A percentile compares a stretch with the other conserved stretches of the same genome.
Conservation (phyloP, 2,888 invertebrate genomes). For the Blera fallax region DNA sequence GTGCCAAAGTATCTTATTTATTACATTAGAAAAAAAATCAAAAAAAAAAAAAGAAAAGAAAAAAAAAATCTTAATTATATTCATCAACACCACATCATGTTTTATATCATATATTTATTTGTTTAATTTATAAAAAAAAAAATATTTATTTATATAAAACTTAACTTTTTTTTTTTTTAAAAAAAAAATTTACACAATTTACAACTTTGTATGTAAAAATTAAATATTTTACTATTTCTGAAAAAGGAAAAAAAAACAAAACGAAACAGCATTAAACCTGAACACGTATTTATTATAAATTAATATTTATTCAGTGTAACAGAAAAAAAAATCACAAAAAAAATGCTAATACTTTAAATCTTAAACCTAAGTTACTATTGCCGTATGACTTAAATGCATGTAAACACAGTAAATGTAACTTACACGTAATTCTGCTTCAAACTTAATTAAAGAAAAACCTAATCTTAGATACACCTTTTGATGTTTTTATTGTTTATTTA, state of each 20-base stretch:
- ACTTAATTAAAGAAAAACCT: conserved; percentile 50
- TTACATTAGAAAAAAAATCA: neutral
- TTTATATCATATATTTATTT: neutral
- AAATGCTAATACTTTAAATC: neutral
- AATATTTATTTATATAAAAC: conserved; percentile 3
- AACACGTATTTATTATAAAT: neutral
- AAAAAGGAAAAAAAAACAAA: neutral
- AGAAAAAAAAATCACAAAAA: neutral
- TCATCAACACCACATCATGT: neutral
- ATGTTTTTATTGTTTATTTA: neutral
- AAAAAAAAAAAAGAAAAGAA: neutral
- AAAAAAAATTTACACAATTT: neutral
- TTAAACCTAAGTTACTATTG: conserved; percentile 17
- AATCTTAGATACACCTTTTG: conserved; percentile 33
- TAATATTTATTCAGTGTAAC: conserved; percentile 27
- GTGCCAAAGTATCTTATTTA: conserved; percentile 59
- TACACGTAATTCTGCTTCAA: conserved; percentile 38
- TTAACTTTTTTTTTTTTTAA: neutral
- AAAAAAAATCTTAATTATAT: neutral
- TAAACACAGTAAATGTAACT: conserved; percentile 29
- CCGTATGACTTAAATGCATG: conserved; percentile 40
- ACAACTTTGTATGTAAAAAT: neutral
- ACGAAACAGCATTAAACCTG: neutral
- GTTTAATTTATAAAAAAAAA: neutral
- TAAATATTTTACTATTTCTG: conserved; percentile 14